phyloP scores from a whole-genome alignment of 2,888 invertebrate genomes.

The Epsilonema sp. region DNA sequence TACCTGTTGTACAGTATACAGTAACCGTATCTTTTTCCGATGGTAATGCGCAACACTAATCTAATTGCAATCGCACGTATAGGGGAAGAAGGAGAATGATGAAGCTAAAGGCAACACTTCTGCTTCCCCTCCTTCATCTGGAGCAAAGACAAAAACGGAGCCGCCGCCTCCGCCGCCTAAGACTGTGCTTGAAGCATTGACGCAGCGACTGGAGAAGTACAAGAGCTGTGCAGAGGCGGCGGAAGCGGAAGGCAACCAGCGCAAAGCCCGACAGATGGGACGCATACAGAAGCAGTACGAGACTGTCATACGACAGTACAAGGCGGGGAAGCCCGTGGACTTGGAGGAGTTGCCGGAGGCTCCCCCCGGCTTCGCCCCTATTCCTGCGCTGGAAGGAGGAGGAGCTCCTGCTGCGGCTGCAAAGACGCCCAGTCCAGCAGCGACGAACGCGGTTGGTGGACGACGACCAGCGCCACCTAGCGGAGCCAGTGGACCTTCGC shows the following conservation, averaged over 20 bases:
- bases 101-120: no score
- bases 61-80: no score
- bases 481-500: background rate
- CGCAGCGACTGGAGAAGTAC: slow-evolving; percentile 62
- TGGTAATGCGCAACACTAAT: no score
- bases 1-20: no score
- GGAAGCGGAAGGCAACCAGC: slow-evolving; percentile 49
- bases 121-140: no score
- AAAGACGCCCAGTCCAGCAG: no score
- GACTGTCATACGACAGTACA: slow-evolving; percentile 29
- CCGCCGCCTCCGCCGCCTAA: slow-evolving; percentile 35
- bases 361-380: slow-evolving; percentile 47
- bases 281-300: slow-evolving; percentile 51
- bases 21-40: no score
- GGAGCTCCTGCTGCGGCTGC: no score
- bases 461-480: background rate
- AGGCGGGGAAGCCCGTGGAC: slow-evolving; percentile 51
- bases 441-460: no score
- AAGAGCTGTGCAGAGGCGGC: slow-evolving; percentile 23
- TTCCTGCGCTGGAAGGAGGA: slow-evolving; percentile 18
- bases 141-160: no score
- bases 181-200: slow-evolving; percentile 50
- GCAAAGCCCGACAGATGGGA: slow-evolving; percentile 68
- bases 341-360: slow-evolving; percentile 57
- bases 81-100: no score